Percentiles rank a stretch among this genome's conserved stretches.
phyloP scores from a whole-genome alignment of 2,888 invertebrate genomes.

The Diogma glabrata region DNA sequence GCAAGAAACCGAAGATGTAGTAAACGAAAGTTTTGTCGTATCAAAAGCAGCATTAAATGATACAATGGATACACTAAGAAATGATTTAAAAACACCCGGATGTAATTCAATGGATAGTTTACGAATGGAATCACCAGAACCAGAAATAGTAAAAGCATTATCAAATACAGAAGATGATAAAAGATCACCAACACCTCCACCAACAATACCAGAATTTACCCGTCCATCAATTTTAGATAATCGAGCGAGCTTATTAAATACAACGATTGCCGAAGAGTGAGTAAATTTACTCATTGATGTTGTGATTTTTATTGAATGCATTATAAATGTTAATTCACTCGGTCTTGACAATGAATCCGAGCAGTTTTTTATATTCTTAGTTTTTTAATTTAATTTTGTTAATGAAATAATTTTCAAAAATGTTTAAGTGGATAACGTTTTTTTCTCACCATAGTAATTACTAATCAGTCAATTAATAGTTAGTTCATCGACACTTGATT shows the following conservation, averaged over 20 bases:
- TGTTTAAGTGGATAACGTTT: no score
- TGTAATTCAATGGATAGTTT: constrained; percentile 26
- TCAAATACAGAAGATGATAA: constrained; percentile 28
- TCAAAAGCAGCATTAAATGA: neutral
- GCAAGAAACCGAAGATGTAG: constrained; percentile 15
- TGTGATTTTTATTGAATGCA: neutral
- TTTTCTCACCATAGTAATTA: no score
- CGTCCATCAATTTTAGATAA: constrained; percentile 23
- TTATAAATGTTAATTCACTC: neutral
- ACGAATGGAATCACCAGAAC: constrained; percentile 33
- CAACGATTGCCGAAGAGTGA: constrained; percentile 3
- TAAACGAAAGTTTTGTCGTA: constrained; percentile 10
- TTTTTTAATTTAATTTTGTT: neutral
- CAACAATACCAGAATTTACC: constrained; percentile 1
- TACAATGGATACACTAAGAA: neutral
- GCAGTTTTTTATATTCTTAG: neutral
- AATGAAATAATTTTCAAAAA: no score
- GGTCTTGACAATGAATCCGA: constrained; percentile 10
- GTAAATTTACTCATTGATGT: constrained; percentile 1
- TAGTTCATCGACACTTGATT: no score
- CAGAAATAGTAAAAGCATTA: constrained; percentile 33
- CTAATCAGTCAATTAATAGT: no score
- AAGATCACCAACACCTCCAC: constrained; percentile 31
- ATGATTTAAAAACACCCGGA: neutral
- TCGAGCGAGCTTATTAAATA: neutral